Base-by-base conservation (phyloP, 2,888 invertebrate species). In the Drosophila lutescens region DNA sequence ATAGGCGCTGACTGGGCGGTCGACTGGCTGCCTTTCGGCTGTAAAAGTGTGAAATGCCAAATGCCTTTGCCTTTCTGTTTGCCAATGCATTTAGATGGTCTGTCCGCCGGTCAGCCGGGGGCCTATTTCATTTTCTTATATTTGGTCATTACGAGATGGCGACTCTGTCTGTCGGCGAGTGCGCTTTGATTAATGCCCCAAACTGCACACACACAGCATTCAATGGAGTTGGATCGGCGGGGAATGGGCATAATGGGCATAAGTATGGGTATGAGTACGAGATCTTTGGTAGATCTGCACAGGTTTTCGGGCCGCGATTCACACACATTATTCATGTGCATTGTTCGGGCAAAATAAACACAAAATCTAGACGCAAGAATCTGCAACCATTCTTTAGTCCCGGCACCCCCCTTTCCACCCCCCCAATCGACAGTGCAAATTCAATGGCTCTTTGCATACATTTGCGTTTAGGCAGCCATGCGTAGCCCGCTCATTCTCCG, bases 391-490 rank as follows among this genome's bases (percentile, higher is more conserved):
- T 83, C 83, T 83, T 83, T 73, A 30, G 51, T 65, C 73, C 46
- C 76, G 53, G 51, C 7, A 3, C 5, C 49, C 10, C 51, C 13
- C 15, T 1, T 17, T 10, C 13, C 9, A 8, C 36, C 36, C 60
- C 13, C 12, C 13, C 17, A 23, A 43, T 5, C 15, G 30, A 57
- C 47, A 47, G 77, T 75, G 89, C 89, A 87, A 89, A 87, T 85
- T 89, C 88, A 88, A 85, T 89, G 88, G 85, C 76, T 89, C 82
- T 85, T 85, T 85, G 89, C 85, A 89, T 85, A 87, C 88, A 85
- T 85, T 85, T 85, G 88, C 88, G 82, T 85, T 85, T 67, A 79
- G 74, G 60, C 89, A 89, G 77, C 88, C 82, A 89, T 85, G 85
- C 89, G 88, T 85, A 89, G 86, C 89, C 87, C 51, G 74, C 59